phyloP scores from a whole-genome alignment of 2,888 invertebrate genomes.

The Chalcosyrphus nemorum region DNA sequence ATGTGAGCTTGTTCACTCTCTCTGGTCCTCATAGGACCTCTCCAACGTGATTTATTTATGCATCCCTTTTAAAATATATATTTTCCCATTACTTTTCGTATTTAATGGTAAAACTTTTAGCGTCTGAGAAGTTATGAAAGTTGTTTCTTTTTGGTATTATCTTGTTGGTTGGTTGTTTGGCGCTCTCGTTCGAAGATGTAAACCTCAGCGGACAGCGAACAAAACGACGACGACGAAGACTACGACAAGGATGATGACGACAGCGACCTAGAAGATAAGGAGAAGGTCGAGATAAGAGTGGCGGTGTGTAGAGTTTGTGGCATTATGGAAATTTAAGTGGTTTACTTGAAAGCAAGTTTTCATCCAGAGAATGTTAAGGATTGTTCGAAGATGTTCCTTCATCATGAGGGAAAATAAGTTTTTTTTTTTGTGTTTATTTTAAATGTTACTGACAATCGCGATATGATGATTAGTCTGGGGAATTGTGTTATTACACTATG shows the following conservation, averaged over 20 bases:
- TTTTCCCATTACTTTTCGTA: conserved; percentile 60
- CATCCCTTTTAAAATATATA: conserved; percentile 67
- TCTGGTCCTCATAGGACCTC: conserved; percentile 32
- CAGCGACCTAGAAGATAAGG: conserved; percentile 56
- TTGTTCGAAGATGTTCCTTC: conserved; percentile 34
- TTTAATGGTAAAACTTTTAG: conserved; percentile 72
- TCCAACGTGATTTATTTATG: conserved; percentile 65
- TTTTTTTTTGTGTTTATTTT: background rate
- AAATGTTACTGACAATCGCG: conserved; percentile 34
- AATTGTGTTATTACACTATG: conserved; percentile 16
- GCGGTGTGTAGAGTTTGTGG: conserved; percentile 33
- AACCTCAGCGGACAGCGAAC: conserved; percentile 49
- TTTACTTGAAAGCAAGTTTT: conserved; percentile 59
- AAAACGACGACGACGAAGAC: conserved; percentile 1
- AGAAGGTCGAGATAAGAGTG: conserved; percentile 48
- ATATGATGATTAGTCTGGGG: conserved; percentile 53
- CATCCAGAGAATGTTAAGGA: conserved; percentile 39
- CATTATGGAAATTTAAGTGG: conserved; percentile 70
- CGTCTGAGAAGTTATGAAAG: conserved; percentile 69
- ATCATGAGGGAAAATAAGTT: conserved; percentile 14
- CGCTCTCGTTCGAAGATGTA: conserved; percentile 57
- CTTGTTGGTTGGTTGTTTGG: conserved; percentile 53
- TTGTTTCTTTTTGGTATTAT: conserved; percentile 49
- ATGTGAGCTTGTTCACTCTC: conserved; percentile 14
- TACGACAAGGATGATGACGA: conserved; percentile 7